Conservation (phyloP, 2,113 vertebrate genomes). For the Neoarius graeffei region DNA sequence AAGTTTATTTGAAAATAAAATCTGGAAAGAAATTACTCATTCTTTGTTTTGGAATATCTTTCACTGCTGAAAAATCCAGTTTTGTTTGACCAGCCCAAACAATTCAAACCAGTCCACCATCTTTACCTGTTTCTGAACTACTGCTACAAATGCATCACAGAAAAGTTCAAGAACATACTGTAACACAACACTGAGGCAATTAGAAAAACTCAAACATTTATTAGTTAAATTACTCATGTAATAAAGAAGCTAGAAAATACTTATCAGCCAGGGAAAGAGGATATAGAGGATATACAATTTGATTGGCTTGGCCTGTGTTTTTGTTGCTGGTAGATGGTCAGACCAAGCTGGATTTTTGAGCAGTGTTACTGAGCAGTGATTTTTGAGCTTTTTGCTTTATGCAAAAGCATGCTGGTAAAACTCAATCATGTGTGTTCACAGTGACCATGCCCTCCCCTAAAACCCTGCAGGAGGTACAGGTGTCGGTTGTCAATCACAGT, state of each 20-base stretch:
- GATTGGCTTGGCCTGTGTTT: not conserved
- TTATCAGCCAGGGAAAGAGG: not conserved
- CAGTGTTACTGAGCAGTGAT: not conserved
- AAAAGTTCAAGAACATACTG: not conserved
- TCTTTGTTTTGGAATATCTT: not conserved
- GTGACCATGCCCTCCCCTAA: conserved; percentile 33
- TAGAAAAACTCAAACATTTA: not conserved
- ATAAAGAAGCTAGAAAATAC: not conserved
- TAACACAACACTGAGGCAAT: not conserved
- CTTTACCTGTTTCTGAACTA: not conserved
- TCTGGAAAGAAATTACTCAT: not conserved
- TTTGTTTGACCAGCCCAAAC: not conserved
- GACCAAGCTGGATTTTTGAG: not conserved
- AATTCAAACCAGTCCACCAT: not conserved
- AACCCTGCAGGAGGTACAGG: conserved; percentile 66
- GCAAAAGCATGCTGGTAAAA: not conserved
- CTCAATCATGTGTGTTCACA: conserved; percentile 21
- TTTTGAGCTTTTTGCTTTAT: too few relatives aligned
- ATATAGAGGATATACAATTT: too few relatives aligned
- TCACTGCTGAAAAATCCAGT: too few relatives aligned
- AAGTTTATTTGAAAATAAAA: too few relatives aligned
- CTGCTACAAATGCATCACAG: not conserved
- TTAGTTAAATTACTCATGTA: not conserved
- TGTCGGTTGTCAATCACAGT: conserved; percentile 51
- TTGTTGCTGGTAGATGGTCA: not conserved